Conservation (phyloP, 2,113 vertebrate genomes). For the Onychostruthus taczanowskii region DNA sequence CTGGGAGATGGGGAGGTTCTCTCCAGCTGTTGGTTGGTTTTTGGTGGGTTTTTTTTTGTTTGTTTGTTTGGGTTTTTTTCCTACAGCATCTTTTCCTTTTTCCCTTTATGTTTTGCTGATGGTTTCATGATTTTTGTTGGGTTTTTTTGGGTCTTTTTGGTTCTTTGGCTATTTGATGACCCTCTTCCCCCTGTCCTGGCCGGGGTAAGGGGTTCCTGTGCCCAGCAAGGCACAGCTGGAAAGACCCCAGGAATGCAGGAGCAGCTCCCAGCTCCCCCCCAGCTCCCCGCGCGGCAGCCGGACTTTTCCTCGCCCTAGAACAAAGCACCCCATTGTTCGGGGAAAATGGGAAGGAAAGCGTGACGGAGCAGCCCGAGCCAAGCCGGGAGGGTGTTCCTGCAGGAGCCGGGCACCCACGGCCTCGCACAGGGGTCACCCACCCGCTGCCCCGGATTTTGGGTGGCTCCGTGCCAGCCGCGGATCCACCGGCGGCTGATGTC, state of each 20-base stretch:
- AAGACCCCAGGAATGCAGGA: not conserved
- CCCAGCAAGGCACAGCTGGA: not conserved
- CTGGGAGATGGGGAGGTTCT: not conserved
- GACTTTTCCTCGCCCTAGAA: not conserved
- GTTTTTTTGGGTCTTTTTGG: too few species aligned
- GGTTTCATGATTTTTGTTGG: accelerated
- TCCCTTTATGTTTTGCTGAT: not conserved
- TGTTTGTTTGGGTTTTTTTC: not conserved
- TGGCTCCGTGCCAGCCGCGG: not conserved
- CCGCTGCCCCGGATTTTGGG: not conserved
- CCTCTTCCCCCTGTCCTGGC: too few species aligned
- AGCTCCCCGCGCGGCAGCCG: accelerated
- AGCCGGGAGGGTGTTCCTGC: not conserved
- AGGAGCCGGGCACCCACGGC: not conserved
- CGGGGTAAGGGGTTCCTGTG: not conserved
- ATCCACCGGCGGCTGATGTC: accelerated
- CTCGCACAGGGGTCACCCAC: not conserved
- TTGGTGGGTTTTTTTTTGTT: too few species aligned
- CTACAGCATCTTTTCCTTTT: not conserved
- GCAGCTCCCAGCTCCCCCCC: not conserved
- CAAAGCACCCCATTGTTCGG: conserved; percentile 6
- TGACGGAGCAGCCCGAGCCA: not conserved
- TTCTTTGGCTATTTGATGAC: not conserved
- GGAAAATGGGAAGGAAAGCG: not conserved
- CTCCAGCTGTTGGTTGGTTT: not conserved